Evolutionary conservation across 2,888 invertebrate genomes (phyloP).

Genomic region (Acrocyrtus sp.): DNA sequence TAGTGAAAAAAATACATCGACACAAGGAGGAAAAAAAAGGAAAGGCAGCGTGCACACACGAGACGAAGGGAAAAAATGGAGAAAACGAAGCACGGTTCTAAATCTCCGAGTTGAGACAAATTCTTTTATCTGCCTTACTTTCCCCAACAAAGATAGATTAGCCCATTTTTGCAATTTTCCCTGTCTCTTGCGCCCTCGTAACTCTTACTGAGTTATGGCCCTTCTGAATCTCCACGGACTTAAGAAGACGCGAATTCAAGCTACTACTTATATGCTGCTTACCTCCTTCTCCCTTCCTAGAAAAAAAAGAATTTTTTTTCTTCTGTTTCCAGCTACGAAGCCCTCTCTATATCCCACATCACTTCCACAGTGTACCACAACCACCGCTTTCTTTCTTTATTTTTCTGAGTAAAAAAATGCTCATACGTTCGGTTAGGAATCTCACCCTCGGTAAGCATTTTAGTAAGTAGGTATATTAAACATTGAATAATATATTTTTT

Average conservation of each 20-base stretch:
- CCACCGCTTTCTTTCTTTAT: neutral
- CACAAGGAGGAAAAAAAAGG: constrained; percentile 24
- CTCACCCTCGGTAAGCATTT: constrained; percentile 9
- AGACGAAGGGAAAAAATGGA: constrained; percentile 28
- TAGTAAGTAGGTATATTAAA: constrained; percentile 51
- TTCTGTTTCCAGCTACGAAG: constrained; percentile 5
- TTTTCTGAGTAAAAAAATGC: too few species aligned
- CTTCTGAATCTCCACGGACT: constrained; percentile 64
- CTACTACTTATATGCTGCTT: constrained; percentile 43
- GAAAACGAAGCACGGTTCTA: constrained; percentile 56
- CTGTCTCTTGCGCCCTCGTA: constrained; percentile 91
- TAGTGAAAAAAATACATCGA: constrained; percentile 23
- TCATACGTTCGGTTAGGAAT: constrained; percentile 9
- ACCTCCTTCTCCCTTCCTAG: constrained; percentile 49
- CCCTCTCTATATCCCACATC: constrained; percentile 26
- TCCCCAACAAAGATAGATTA: constrained; percentile 86
- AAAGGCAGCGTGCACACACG: constrained; percentile 25
- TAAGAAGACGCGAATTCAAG: constrained; percentile 63
- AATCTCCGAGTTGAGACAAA: constrained; percentile 64
- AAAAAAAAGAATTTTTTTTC: too few species aligned
- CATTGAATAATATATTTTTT: neutral
- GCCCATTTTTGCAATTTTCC: constrained; percentile 91
- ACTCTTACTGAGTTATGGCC: constrained; percentile 85
- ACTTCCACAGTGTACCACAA: neutral
- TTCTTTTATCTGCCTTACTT: constrained; percentile 65